A percentile compares a stretch with the other conserved stretches of the same genome.
These are phyloP conservation scores for Danio aesculapii DNA, from an alignment of 2,797 vertebrate genomes.

Conservation along the genomic window DNA sequence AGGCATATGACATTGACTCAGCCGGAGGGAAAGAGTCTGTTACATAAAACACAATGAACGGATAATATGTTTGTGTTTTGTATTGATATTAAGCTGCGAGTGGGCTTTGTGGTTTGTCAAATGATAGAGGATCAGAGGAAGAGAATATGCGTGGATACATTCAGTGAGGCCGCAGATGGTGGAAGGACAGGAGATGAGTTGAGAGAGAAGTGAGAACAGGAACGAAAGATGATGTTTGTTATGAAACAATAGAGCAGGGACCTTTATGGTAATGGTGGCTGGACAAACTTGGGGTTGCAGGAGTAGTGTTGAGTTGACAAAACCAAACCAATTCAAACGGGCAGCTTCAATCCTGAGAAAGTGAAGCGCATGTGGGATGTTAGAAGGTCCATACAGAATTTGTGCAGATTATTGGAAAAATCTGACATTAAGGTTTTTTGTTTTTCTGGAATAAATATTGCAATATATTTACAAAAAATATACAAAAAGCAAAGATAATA, in stretches of 20 bases:
- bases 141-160: background rate
- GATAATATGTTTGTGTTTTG: constrained; percentile 39
- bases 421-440: too few relatives aligned
- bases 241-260: background rate
- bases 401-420: too few relatives aligned
- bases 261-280: background rate
- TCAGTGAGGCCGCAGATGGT: background rate
- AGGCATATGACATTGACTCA: constrained; percentile 25
- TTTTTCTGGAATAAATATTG: too few relatives aligned
- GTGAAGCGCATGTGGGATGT: too few relatives aligned
- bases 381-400: too few relatives aligned
- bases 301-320: too few relatives aligned
- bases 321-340: too few relatives aligned
- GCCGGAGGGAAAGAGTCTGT: constrained; percentile 19
- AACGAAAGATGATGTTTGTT: background rate
- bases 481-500: too few relatives aligned
- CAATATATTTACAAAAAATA: too few relatives aligned
- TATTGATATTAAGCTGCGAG: constrained; percentile 33
- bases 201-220: background rate
- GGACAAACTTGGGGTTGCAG: too few relatives aligned
- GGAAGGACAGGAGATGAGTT: background rate
- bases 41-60: constrained; percentile 44
- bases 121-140: constrained; percentile 26
- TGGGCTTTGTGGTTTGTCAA: constrained; percentile 10
- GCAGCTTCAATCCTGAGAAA: too few relatives aligned